Evolutionary conservation across 2,113 vertebrate species (phyloP), one percentile per base, ranked within the genome.

Genomic region (Rhineura floridana): DNA sequence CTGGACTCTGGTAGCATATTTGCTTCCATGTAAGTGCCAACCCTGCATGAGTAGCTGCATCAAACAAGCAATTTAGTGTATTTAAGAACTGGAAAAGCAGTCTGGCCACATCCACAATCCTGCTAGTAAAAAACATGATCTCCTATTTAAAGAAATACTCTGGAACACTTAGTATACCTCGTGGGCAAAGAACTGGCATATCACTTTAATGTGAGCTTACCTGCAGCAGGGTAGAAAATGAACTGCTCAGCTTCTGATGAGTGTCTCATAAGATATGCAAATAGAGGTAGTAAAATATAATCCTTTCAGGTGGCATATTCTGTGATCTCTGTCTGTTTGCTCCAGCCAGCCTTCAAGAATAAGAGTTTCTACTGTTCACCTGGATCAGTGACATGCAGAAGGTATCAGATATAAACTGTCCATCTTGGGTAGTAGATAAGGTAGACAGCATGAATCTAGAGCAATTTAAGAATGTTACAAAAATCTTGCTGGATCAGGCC

Each of bases 201-300:
- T 88, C 85, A 85, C 78, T 62, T 93, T 93, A 86, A 90, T 88
- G 69, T 67, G n/a, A 87, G 93, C 85, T 84, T 93, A 69, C 76
- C 81, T 83, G 90, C 92, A 88, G 59, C 85, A 89, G 81, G 85
- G 78, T 92, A 94, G 85, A 89, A 89, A 93, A 90, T 83, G 59
- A 77, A 79, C 83, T 90, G 59, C 87, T 93, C 85, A 81, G 87
- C 83, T 80, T 89, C 77, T 93, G 91, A 93, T 88, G 80, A 92
- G 67, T 83, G 11, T 13, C 13, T 44, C 95, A 73, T 17, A 90
- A 85, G 89, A 88, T 91, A 88, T 84, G 90, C 80, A 94, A 96
- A 95, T 93, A 44, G 89, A 94, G 91, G 89, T 92, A 91, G 93
- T 91, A 94, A 94, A 93, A 90, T 90, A 89, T 88, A 88, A 95